A percentile compares a stretch with the other conserved stretches of the same genome.
Conservation (phyloP, 2,797 vertebrate species). For the Lithobates pipiens region DNA sequence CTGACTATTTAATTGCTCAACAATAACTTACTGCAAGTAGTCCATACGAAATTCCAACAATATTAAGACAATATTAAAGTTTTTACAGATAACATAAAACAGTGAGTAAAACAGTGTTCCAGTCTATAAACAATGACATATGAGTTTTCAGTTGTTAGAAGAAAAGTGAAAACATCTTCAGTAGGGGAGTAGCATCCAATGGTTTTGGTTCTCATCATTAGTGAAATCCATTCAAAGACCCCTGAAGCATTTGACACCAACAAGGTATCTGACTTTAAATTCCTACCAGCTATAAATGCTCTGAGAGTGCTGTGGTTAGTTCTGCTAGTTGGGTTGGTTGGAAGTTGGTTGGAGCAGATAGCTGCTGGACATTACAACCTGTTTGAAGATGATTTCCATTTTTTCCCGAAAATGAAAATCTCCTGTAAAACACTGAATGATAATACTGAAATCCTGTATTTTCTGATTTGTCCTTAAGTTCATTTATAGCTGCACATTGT, state of each 20-base stretch:
- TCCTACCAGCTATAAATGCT: not conserved
- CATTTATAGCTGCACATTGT: constrained; percentile 28
- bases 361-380: not conserved
- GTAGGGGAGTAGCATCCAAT: not conserved
- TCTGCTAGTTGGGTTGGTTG: not conserved
- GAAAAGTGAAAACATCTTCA: not conserved
- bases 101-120: not conserved
- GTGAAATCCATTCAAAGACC: not conserved
- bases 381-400: not conserved
- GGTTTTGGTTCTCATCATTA: not conserved
- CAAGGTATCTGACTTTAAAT: too few species aligned
- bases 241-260: too few species aligned
- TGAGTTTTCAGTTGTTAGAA: not conserved
- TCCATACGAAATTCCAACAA: not conserved
- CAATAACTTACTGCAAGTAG: not conserved
- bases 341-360: not conserved
- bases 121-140: not conserved
- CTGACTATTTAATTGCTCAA: not conserved
- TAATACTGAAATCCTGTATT: not conserved
- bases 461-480: not conserved
- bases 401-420: not conserved
- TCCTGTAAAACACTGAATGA: not conserved
- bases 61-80: not conserved
- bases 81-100: not conserved
- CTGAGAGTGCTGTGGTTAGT: not conserved